A percentile compares a stretch with the other conserved stretches of the same genome.
These are phyloP conservation scores for Lasius fuliginosus DNA, from an alignment of 2,888 invertebrate species.

Conservation along the genomic window DNA sequence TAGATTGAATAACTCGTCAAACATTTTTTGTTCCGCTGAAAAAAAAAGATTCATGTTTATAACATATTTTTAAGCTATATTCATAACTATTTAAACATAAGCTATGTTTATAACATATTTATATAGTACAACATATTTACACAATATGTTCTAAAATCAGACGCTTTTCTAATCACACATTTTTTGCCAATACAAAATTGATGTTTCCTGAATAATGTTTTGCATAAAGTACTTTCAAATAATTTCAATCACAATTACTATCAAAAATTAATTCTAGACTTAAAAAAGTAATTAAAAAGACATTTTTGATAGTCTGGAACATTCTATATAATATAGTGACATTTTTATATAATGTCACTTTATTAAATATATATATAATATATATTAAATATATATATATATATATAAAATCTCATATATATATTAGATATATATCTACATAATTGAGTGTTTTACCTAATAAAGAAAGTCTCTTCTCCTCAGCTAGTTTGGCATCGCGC, in stretches of 20 bases:
- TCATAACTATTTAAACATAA: not conserved
- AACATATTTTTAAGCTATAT: not conserved
- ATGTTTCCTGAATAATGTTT: not conserved
- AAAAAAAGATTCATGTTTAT: constrained; percentile 70
- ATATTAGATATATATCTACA: not conserved
- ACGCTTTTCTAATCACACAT: not conserved
- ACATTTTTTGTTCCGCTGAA: constrained; percentile 87
- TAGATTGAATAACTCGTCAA: constrained; percentile 85
- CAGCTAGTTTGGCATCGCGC: constrained; percentile 91
- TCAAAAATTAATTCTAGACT: not conserved
- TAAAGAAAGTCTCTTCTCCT: constrained; percentile 90
- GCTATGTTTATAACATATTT: not conserved
- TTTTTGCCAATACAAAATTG: not conserved
- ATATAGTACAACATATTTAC: not conserved
- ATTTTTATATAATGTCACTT: not conserved
- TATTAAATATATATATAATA: not conserved
- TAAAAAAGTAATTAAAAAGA: not conserved
- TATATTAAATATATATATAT: constrained; percentile 41
- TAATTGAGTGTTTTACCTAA: constrained; percentile 87
- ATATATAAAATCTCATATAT: not conserved
- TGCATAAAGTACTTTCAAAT: not conserved
- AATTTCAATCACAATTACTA: not conserved
- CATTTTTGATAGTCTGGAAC: not conserved
- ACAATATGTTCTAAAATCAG: not conserved
- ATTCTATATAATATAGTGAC: not conserved